Base-by-base conservation (phyloP, 1,140 invertebrate genomes). In the Scaptomyza montana region DNA sequence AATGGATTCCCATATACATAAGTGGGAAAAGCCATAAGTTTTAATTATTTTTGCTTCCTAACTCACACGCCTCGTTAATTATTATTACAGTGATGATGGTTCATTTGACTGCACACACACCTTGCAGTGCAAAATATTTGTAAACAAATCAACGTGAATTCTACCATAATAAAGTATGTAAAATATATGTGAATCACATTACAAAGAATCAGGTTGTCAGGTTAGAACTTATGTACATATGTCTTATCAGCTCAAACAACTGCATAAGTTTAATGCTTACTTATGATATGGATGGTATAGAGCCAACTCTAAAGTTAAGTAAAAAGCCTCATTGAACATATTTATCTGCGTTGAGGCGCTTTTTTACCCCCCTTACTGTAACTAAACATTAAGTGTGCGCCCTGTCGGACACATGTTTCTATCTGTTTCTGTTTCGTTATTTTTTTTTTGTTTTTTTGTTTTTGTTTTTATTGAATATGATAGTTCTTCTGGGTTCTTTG, bases 101-200 rank as follows among this genome's bases (percentile, higher is more conserved):
- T 43, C 54, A 19, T n/a, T 25, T 28, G 7, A 45, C 4, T n/a
- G n/a, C 10, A 16, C 39, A 13, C 56, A 47, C 56, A 12, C 56
- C 56, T 47, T 12, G 5, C 7, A 7, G n/a, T 1, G 46, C 12
- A 51, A 67, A 33, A 43, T 51, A 49, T 67, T 43, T 60, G 30
- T 51, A 67, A 72, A 67, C 63, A 72, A 67, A 33, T 62, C 56
- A 62, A 55, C 33, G 25, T 53, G 25, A 68, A 68, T 50, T 36
- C 33, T 9, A 67, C 36, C 36, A 39, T 39, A 39, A 43, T 36
- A 36, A 10, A n/a, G 3, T 43, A 43, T 68, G 56, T 36, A 39
- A 21, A 36, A 25, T 25, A 25, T 54, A 55, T 62, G 39, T 62
- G 50, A 61, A 45, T 59, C 53, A 51, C 16, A 28, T 49, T 16